Conservation (phyloP, 2,888 invertebrate species). For the Mystacides longicornis region DNA sequence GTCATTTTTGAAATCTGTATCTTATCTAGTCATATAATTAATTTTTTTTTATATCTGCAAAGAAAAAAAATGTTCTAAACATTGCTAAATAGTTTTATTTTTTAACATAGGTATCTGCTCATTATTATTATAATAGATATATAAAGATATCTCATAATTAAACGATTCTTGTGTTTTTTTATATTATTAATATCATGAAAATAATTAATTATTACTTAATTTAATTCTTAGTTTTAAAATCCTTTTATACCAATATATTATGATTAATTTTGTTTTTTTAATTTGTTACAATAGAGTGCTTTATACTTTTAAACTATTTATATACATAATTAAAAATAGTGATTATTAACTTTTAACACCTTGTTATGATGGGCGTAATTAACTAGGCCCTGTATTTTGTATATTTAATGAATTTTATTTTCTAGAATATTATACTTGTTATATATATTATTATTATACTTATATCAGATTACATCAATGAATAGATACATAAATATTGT, state of each 20-base stretch:
- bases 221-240: neutral
- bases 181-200: no score
- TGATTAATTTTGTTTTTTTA: neutral
- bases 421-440: conserved; percentile 1
- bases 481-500: conserved; percentile 7
- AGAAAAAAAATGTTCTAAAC: no score
- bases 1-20: no score
- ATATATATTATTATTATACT: neutral
- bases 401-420: neutral
- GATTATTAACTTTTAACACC: neutral
- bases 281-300: neutral
- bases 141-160: no score
- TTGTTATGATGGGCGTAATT: neutral
- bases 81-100: no score
- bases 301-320: neutral
- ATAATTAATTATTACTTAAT: no score
- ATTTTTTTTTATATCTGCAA: no score
- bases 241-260: neutral
- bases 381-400: neutral
- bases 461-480: conserved; percentile 18
- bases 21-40: no score
- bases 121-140: neutral
- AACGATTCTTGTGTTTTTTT: no score
- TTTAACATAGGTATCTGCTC: neutral
- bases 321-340: neutral